These are phyloP conservation scores for Shargacucullia verbasci DNA, from an alignment of 2,888 invertebrate species.

Conservation along the genomic window DNA sequence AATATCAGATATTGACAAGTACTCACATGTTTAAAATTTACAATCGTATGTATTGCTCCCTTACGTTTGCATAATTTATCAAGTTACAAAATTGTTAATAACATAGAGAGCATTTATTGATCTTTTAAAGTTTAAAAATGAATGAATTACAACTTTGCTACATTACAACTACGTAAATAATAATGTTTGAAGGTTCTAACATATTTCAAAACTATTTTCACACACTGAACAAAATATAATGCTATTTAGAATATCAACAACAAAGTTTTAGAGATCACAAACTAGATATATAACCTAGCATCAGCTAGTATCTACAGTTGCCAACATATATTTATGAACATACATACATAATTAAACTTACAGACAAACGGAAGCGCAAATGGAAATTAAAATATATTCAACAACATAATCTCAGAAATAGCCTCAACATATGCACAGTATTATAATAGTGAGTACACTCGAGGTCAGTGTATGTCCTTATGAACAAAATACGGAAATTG, in stretches of 20 bases:
- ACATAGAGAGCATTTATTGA: constrained; percentile 51
- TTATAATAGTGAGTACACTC: constrained; percentile 21
- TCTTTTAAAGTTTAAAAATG: constrained; percentile 30
- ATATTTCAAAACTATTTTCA: constrained; percentile 32
- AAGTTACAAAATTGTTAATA: constrained; percentile 35
- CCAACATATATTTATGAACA: constrained; percentile 52
- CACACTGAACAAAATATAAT: constrained; percentile 34
- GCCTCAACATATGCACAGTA: constrained; percentile 36
- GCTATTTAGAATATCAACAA: constrained; percentile 65
- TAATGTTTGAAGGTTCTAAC: constrained; percentile 25
- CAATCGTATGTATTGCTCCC: constrained; percentile 42
- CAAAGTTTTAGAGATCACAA: constrained; percentile 78
- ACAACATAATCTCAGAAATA: constrained; percentile 32
- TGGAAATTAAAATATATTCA: constrained; percentile 14
- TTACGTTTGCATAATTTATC: constrained; percentile 29
- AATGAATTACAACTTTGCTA: constrained; percentile 25
- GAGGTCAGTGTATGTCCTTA: constrained; percentile 3
- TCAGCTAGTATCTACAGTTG: constrained; percentile 62
- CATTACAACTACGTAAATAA: constrained; percentile 37
- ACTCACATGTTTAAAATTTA: constrained; percentile 36
- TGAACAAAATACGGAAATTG: constrained; percentile 12
- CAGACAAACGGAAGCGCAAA: constrained; percentile 37
- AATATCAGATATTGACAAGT: constrained; percentile 47
- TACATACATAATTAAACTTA: constrained; percentile 45
- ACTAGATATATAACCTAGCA: constrained; percentile 66